phyloP scores from a whole-genome alignment of 2,888 invertebrate species.

The Crioceris asparagi region DNA sequence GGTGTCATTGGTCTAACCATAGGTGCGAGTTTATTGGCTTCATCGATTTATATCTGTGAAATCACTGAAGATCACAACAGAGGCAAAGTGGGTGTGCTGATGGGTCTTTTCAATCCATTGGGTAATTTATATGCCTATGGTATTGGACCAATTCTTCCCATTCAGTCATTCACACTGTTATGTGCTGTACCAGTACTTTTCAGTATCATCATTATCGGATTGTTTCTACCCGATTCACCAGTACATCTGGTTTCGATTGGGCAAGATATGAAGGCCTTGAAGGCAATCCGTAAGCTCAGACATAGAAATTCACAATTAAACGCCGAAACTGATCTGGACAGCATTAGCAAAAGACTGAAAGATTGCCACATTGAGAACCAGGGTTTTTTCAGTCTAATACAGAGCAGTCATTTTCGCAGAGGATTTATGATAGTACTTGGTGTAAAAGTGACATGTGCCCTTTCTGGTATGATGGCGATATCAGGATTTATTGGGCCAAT shows the following conservation, averaged over 20 bases:
- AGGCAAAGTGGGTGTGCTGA: conserved; percentile 52
- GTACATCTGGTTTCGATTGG: conserved; percentile 34
- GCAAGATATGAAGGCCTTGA: conserved; percentile 47
- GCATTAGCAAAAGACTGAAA: background rate
- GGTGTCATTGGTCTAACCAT: background rate
- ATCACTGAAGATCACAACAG: conserved; percentile 68
- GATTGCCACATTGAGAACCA: conserved; percentile 3
- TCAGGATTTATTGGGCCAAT: conserved; percentile 65
- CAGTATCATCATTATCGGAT: conserved; percentile 14
- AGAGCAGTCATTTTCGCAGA: conserved; percentile 12
- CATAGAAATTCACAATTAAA: too few relatives aligned
- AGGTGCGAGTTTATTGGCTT: conserved; percentile 18
- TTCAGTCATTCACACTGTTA: conserved; percentile 17
- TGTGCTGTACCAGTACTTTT: conserved; percentile 17
- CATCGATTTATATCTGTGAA: conserved; percentile 79
- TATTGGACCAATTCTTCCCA: conserved; percentile 19
- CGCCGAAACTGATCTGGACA: too few relatives aligned
- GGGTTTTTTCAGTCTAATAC: background rate
- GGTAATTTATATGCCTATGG: conserved; percentile 21
- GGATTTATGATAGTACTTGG: conserved; percentile 61
- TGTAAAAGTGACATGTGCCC: conserved; percentile 71
- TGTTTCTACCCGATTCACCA: conserved; percentile 23
- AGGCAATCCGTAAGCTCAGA: conserved; percentile 30
- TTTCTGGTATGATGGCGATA: conserved; percentile 67
- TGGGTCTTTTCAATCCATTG: conserved; percentile 14